phyloP scores from a whole-genome alignment of 2,797 vertebrate genomes.

The Acanthurus lineatus region DNA sequence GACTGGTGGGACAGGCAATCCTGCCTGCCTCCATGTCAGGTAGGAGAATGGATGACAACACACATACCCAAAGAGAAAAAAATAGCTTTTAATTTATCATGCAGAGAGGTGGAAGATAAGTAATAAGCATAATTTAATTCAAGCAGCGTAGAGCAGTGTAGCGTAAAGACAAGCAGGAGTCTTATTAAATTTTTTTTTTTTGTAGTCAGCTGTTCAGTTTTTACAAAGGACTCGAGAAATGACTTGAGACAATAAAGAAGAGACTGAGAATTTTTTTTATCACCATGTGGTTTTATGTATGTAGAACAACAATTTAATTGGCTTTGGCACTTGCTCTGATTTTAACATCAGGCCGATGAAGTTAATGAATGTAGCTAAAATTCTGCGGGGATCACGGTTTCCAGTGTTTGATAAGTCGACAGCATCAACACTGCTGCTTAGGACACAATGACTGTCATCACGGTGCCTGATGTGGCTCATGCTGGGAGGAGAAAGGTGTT shows the following conservation, averaged over 20 bases:
- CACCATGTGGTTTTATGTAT: not conserved
- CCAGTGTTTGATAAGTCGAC: not conserved
- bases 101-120: not conserved
- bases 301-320: slow-evolving; percentile 5
- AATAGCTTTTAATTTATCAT: not conserved
- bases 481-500: slow-evolving; percentile 1
- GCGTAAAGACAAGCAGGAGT: not conserved
- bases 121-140: not conserved
- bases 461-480: not conserved
- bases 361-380: slow-evolving; percentile 14
- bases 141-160: not conserved
- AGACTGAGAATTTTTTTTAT: not conserved
- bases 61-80: not conserved
- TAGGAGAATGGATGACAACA: slow-evolving; percentile 64
- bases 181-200: not conserved
- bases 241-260: not conserved
- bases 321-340: not conserved
- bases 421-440: not conserved
- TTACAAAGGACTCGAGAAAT: not conserved
- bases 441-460: slow-evolving; percentile 13
- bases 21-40: slow-evolving; percentile 96
- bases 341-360: not conserved
- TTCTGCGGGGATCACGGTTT: slow-evolving; percentile 6
- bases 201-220: not conserved
- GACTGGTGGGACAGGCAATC: slow-evolving; percentile 95